Base-by-base conservation (phyloP, 2,797 vertebrate species). In the Eupleurogrammus muticus region DNA sequence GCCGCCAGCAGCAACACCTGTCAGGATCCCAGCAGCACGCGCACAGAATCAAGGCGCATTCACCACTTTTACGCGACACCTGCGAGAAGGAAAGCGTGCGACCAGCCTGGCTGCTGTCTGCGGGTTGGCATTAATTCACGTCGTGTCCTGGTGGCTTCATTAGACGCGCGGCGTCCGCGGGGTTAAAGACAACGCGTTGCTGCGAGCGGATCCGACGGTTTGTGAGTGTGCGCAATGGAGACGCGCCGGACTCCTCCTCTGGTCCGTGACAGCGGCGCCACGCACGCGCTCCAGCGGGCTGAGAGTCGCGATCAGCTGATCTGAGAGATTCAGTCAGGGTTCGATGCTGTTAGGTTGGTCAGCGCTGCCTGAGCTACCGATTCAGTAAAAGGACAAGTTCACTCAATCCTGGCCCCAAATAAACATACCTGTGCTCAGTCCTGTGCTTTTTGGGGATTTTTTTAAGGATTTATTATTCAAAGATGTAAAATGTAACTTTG, bases 1-100 rank as follows among this genome's bases (percentile, higher is more conserved):
- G 67, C 55, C 63, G 28, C 28, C 28, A 57, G 81, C 90, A 92
- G 89, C 90, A 49, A 83, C 91, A 93, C 90, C 91, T 92, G 89
- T 75, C 55, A 44, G 60, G 24, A 75, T 58, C 74, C 77, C 63
- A 21, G 70, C 54, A 8, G 59, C 5, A 46, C 46, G 57, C 13
- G 47, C 63, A 11, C 44, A 23, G 50, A 69, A 63, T 0, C 35
- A 17, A 34, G 61, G 65, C 7, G 44, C 73, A 74, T 81, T 5
- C 67, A 69, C 71, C n/a, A 9, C 20, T 11, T 1, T 9, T 32
- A 2, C 51, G 28, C 28, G 28, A 28, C 28, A 28, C 28, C 28
- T 28, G 28, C 0, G 17, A 17, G 9, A 55, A n/a, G 46, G n/a
- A 12, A 21, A 23, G 28, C 20, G 10, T 12, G 9, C 11, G 5